Conservation (phyloP, 2,797 vertebrate species). For the Myotis planiceps region DNA sequence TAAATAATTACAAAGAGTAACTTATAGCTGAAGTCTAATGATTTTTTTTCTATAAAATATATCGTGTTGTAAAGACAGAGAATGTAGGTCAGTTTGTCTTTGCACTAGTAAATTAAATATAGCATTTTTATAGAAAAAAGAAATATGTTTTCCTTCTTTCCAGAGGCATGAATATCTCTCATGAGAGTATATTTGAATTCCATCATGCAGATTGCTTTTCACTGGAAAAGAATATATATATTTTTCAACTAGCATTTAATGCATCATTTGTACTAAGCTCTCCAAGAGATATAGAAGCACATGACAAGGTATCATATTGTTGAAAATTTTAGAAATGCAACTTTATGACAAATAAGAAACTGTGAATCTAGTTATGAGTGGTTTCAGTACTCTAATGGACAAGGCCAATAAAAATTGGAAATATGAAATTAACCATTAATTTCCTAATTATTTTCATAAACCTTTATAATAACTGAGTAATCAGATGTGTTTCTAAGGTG, state of each 20-base stretch:
- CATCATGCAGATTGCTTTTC: neutral
- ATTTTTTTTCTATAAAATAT: slow-evolving; percentile 2
- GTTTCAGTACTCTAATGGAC: neutral
- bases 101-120: neutral
- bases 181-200: neutral
- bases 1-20: slow-evolving; percentile 27
- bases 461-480: neutral
- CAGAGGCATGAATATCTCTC: neutral
- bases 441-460: neutral
- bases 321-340: neutral
- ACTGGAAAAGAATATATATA: neutral
- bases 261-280: neutral
- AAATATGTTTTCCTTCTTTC: slow-evolving; percentile 30
- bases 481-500: neutral
- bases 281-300: neutral
- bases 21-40: neutral
- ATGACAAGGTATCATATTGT: neutral
- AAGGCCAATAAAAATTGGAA: neutral
- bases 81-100: neutral
- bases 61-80: neutral
- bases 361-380: neutral
- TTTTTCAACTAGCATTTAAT: neutral
- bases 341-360: neutral
- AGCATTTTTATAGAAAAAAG: slow-evolving; percentile 19
- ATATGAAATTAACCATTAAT: neutral